Evolutionary conservation across 2,888 invertebrate genomes (phyloP).

Genomic region (Sympetrum striolatum): DNA sequence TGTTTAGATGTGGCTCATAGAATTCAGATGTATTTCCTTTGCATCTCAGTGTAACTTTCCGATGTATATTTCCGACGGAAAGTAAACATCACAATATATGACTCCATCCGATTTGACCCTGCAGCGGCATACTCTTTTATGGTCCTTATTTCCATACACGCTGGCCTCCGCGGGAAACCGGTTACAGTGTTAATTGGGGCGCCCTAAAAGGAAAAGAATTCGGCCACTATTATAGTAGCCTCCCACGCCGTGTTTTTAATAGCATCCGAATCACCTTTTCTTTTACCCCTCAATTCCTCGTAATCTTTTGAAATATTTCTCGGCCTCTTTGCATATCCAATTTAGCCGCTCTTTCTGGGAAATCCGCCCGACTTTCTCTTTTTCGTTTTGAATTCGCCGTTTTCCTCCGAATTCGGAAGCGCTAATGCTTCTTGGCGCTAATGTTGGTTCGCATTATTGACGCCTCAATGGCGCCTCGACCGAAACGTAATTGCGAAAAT

Average conservation of each 20-base stretch:
- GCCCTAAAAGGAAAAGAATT: neutral
- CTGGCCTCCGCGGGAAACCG: neutral
- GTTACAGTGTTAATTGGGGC: neutral
- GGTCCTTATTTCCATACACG: neutral
- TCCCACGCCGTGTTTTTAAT: neutral
- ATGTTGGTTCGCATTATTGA: neutral
- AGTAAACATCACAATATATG: too few species aligned
- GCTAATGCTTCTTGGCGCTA: neutral
- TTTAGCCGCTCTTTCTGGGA: neutral
- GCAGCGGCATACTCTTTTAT: too few species aligned
- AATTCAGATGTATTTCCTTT: too few species aligned
- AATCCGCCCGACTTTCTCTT: neutral
- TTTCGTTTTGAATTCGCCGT: neutral
- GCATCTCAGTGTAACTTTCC: too few species aligned
- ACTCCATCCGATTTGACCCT: too few species aligned
- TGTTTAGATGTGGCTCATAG: too few species aligned
- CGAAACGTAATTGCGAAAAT: neutral
- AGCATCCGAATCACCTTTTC: neutral
- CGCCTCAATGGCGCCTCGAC: neutral
- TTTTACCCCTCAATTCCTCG: neutral
- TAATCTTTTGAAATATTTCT: neutral
- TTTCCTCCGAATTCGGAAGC: neutral
- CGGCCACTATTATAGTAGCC: neutral
- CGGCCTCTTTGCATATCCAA: neutral
- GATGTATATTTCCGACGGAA: too few species aligned